Percentiles rank a stretch among this genome's conserved stretches.
phyloP scores from a whole-genome alignment of 2,797 vertebrate species.

The Xerus rutilus region DNA sequence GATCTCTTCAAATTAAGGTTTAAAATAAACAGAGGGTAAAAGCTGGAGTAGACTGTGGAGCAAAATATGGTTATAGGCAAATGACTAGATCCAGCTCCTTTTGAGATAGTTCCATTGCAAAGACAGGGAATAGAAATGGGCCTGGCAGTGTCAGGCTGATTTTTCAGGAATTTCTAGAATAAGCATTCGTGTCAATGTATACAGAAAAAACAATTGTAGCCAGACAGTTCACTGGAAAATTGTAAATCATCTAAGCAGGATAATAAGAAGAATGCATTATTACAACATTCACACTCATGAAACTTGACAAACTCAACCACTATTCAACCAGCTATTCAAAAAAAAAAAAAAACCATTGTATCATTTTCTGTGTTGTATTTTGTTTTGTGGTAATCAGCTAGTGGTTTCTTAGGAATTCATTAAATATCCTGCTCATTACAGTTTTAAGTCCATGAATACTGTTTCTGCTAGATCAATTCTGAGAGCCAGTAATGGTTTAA shows the following conservation, averaged over 20 bases:
- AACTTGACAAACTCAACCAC: not conserved
- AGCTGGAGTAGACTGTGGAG: not conserved
- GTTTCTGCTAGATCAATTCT: not conserved
- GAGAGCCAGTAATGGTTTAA: not conserved
- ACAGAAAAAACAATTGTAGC: not conserved
- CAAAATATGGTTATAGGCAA: not conserved
- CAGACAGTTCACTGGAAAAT: not conserved
- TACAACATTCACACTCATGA: not conserved
- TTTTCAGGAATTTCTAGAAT: constrained; percentile 63
- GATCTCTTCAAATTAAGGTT: constrained; percentile 1
- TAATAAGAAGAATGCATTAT: not conserved
- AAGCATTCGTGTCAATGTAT: constrained; percentile 43
- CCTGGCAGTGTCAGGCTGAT: constrained; percentile 62
- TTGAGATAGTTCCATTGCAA: not conserved
- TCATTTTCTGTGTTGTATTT: not conserved
- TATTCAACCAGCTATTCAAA: not conserved
- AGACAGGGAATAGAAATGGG: constrained; percentile 63
- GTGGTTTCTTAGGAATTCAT: constrained; percentile 15
- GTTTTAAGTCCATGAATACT: not conserved
- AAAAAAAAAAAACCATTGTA: not conserved
- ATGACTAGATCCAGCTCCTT: not conserved
- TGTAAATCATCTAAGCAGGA: not conserved
- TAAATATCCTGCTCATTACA: not conserved
- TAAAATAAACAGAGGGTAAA: constrained; percentile 30
- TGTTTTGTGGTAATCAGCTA: not conserved